Conservation (phyloP, 2,888 invertebrate genomes). For the Xiphydria camelus region DNA sequence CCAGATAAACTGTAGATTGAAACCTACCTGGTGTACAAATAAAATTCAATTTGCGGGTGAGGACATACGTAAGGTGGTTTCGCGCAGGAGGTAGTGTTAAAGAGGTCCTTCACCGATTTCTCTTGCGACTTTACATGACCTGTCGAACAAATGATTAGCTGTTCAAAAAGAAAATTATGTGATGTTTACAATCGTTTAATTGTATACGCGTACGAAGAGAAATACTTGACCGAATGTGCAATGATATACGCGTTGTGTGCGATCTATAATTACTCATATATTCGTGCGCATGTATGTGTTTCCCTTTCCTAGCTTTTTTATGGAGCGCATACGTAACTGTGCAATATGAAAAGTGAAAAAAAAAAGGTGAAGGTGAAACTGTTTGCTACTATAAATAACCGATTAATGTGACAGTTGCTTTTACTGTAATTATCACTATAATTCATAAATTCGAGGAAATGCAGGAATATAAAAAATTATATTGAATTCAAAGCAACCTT, state of each 20-base stretch:
- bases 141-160: too few species aligned
- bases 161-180: too few species aligned
- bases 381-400: too few species aligned
- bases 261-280: not conserved
- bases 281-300: not conserved
- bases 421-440: too few species aligned
- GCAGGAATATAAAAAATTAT: too few species aligned
- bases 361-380: constrained; percentile 44
- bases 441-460: too few species aligned
- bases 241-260: not conserved
- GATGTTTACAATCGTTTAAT: too few species aligned
- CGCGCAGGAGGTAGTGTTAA: constrained; percentile 80
- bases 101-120: constrained; percentile 68
- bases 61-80: constrained; percentile 80
- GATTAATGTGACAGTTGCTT: too few species aligned
- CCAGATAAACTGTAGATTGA: not conserved
- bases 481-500: too few species aligned
- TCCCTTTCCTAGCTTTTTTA: too few species aligned
- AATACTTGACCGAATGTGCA: not conserved
- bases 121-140: constrained; percentile 45
- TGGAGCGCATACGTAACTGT: too few species aligned
- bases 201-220: too few species aligned
- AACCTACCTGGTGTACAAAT: constrained; percentile 74
- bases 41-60: constrained; percentile 81
- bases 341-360: constrained; percentile 30